Base-by-base conservation (phyloP, 2,113 vertebrate species). In the Mastomys natalensis region DNA sequence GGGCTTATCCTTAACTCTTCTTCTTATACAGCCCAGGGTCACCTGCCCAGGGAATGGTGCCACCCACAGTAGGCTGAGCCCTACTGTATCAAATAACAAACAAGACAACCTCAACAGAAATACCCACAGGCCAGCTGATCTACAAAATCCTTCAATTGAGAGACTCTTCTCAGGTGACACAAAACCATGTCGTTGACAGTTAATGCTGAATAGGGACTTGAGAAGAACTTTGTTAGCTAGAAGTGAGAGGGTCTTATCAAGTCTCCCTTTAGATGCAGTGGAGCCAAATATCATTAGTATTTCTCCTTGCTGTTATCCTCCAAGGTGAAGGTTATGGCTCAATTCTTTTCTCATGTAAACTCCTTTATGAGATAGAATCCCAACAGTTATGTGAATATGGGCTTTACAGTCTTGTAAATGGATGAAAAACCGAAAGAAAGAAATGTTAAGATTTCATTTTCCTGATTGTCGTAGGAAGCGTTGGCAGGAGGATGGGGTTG, bases 361-460 rank as follows among this genome's bases (percentile, higher is more conserved):
- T 15, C 21, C 68, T 60, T 8, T 29, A 34, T 15, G 31, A 55
- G 26, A 19, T 78, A 68, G 70, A 55, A 72, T 62, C 78, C 51
- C 16, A 93, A 40, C 4, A 85, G 70, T 87, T 19, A 31, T 51
- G 6, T 72, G 51, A 88, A 40, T 26, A 12, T 76, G 62, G 76
- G 2, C 12, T 81, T 96, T 81, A 88, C 2, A 3, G 87, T 73
- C 64, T 91, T 40, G 43, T 45, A 89, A 85, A 82, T 48, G 48
- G 60, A 62, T 72, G 8, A 80, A 58, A 66, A 88, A 58, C 11
- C 8, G 37, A 26, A 92, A 92, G n/a, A 72, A 90, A 86, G 55
- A 68, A 21, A 48, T 24, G 43, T 58, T 19, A 80, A 80, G 31
- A 53, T 90, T 96, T 92, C 53, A 45, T 78, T 87, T 91, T 92